Percentiles rank a stretch among this genome's conserved stretches.
These are phyloP conservation scores for Barbus barbus DNA, from an alignment of 2,113 vertebrate genomes.

Conservation along the genomic window DNA sequence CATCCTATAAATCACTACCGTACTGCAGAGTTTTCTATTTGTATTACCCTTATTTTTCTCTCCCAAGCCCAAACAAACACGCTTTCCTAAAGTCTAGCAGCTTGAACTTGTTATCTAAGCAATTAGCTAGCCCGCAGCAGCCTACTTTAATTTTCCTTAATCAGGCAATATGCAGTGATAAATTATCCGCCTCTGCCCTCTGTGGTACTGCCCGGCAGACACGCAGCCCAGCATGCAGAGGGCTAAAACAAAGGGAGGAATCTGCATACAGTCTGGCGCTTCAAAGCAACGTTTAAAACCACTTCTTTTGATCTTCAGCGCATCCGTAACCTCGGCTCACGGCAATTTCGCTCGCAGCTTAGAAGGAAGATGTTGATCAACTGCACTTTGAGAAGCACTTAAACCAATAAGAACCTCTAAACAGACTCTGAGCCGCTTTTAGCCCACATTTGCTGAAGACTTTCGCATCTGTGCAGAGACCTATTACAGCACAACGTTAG, in stretches of 20 bases:
- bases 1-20: neutral
- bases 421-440: slow-evolving; percentile 38
- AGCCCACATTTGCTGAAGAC: slow-evolving; percentile 45
- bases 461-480: slow-evolving; percentile 15
- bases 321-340: slow-evolving; percentile 31
- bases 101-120: slow-evolving; percentile 74
- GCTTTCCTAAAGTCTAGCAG: slow-evolving; percentile 62
- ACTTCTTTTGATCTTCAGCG: slow-evolving; percentile 50
- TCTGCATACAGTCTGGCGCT: slow-evolving; percentile 59
- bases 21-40: slow-evolving; percentile 46
- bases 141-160: slow-evolving; percentile 73
- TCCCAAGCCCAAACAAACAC: slow-evolving; percentile 62
- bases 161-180: slow-evolving; percentile 72
- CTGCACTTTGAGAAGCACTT: slow-evolving; percentile 52
- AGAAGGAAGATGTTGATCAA: slow-evolving; percentile 44
- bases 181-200: slow-evolving; percentile 70
- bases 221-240: slow-evolving; percentile 58
- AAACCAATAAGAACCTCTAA: slow-evolving; percentile 47
- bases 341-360: slow-evolving; percentile 34
- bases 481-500: neutral
- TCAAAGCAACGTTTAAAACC: slow-evolving; percentile 57
- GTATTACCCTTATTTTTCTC: slow-evolving; percentile 63
- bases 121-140: slow-evolving; percentile 69
- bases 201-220: slow-evolving; percentile 47
- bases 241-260: slow-evolving; percentile 57